These are phyloP conservation scores for Resseliella maxima DNA, from an alignment of 2,888 invertebrate species.

Conservation along the genomic window DNA sequence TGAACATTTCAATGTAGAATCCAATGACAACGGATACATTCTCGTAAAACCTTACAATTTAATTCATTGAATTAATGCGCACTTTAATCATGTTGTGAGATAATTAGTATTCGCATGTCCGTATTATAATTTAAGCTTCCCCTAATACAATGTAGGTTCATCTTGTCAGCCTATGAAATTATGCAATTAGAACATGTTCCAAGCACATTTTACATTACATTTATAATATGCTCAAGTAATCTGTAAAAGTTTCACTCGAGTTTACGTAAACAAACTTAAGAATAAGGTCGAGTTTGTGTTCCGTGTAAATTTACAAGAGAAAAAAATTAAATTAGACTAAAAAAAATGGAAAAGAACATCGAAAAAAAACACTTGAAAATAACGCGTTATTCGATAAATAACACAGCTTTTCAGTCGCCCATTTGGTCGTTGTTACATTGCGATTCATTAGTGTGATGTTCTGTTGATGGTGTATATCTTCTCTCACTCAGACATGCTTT, in stretches of 20 bases:
- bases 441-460: neutral
- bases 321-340: neutral
- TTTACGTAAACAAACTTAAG: neutral
- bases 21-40: neutral
- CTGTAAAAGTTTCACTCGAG: neutral
- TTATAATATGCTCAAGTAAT: neutral
- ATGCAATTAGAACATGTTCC: neutral
- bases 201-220: neutral
- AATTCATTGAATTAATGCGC: neutral
- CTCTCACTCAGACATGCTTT: neutral
- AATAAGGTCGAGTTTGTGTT: neutral
- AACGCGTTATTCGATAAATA: neutral
- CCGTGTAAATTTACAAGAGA: neutral
- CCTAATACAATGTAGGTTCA: neutral
- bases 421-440: neutral
- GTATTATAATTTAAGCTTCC: neutral
- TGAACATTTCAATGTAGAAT: neutral
- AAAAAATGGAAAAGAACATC: slow-evolving; percentile 18
- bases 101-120: slow-evolving; percentile 15
- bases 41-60: neutral
- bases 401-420: neutral
- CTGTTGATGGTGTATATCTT: neutral
- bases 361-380: neutral
- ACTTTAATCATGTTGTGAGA: neutral
- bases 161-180: neutral